Conservation (phyloP, 2,797 vertebrate species). For the Poeciliopsis gracilis region DNA sequence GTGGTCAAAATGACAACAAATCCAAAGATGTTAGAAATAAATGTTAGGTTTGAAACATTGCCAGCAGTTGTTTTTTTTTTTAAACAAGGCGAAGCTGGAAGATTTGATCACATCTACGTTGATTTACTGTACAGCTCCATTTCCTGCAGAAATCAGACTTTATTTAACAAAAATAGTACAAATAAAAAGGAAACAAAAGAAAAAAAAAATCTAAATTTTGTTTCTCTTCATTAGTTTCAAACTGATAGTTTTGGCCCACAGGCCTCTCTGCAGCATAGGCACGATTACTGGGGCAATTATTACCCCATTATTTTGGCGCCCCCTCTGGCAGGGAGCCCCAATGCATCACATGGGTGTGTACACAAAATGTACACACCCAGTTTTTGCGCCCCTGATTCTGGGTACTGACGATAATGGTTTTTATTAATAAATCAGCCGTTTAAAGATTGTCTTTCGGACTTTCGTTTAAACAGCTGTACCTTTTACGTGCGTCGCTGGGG, state of each 20-base stretch:
- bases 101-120: not conserved
- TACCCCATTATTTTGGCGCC: too few relatives aligned
- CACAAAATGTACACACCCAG: too few relatives aligned
- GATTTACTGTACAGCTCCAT: too few relatives aligned
- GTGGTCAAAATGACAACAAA: not conserved
- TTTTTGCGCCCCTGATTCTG: constrained; percentile 15
- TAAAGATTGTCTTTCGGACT: constrained; percentile 65
- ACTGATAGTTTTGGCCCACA: not conserved
- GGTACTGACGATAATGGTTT: constrained; percentile 43
- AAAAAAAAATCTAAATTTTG: not conserved
- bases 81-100: not conserved
- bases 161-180: too few relatives aligned
- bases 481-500: constrained; percentile 44
- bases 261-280: not conserved
- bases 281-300: too few relatives aligned
- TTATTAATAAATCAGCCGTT: constrained; percentile 57
- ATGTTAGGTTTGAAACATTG: not conserved
- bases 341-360: too few relatives aligned
- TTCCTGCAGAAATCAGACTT: not conserved
- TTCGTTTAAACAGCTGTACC: constrained; percentile 52
- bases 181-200: too few relatives aligned
- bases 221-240: not conserved
- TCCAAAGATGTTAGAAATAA: not conserved
- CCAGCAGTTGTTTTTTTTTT: not conserved
- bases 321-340: too few relatives aligned